Percentiles rank a stretch among this genome's conserved stretches.
Conservation (phyloP, 1,140 invertebrate genomes). For the Charaxes varanes region DNA sequence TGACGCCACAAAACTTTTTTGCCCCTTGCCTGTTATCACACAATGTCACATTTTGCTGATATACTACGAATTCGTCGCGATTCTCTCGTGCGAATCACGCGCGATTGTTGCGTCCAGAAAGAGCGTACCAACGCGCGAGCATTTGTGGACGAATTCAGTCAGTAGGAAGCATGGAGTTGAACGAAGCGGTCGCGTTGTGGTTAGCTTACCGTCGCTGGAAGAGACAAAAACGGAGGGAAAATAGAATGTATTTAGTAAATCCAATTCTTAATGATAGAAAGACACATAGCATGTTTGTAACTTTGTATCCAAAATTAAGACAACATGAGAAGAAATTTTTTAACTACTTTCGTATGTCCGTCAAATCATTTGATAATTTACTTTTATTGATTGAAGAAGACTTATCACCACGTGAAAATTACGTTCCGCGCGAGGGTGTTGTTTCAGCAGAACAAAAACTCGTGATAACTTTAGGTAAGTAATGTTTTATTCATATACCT, state of each 20-base stretch:
- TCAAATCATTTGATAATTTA: constrained; percentile 4
- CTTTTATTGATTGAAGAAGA: neutral
- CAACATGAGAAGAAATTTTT: constrained; percentile 5
- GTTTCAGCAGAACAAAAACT: constrained; percentile 4
- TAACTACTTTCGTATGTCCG: constrained; percentile 9
- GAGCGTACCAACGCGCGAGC: neutral
- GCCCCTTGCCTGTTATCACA: no score
- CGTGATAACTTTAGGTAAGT: constrained; percentile 1
- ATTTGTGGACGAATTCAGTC: constrained; percentile 1
- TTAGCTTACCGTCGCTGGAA: constrained; percentile 21
- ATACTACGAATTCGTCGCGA: no score
- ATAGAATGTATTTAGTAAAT: constrained; percentile 12
- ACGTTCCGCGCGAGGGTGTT: neutral
- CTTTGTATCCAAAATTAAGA: constrained; percentile 8
- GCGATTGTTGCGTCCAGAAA: neutral
- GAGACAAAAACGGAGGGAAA: constrained; percentile 16
- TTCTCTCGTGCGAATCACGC: no score
- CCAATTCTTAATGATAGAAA: constrained; percentile 8
- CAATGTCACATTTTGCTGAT: no score
- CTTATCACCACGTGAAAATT: constrained; percentile 1
- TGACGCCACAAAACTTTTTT: no score
- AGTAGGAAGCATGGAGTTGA: constrained; percentile 19
- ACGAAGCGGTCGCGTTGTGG: constrained; percentile 19
- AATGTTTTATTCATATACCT: neutral
- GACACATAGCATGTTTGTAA: no score